phyloP scores from a whole-genome alignment of 2,888 invertebrate species.

The Geotrupes spiniger region DNA sequence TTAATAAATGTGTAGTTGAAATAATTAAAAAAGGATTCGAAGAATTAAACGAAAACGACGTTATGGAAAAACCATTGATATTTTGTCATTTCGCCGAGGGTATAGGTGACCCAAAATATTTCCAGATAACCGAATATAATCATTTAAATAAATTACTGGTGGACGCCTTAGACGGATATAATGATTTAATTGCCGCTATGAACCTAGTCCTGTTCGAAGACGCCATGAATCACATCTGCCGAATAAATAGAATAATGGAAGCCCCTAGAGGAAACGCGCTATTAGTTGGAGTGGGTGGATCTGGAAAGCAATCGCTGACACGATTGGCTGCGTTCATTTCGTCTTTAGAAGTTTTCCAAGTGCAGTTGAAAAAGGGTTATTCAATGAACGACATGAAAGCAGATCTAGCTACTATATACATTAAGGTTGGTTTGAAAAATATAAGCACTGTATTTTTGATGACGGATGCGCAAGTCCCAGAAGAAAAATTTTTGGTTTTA shows the following conservation, averaged over 20 bases:
- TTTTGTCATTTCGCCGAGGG: constrained; percentile 92
- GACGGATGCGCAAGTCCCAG: constrained; percentile 91
- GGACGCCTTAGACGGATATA: constrained; percentile 76
- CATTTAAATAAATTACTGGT: constrained; percentile 69
- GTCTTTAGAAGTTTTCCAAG: constrained; percentile 88
- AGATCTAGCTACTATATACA: constrained; percentile 72
- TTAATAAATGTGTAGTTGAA: constrained; percentile 70
- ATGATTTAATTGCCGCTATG: constrained; percentile 88
- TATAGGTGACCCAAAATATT: constrained; percentile 87
- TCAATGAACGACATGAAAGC: constrained; percentile 75
- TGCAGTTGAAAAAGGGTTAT: constrained; percentile 89
- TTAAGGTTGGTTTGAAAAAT: constrained; percentile 83
- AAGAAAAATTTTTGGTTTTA: constrained; percentile 86
- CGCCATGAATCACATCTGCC: constrained; percentile 89
- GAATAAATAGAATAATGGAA: constrained; percentile 91
- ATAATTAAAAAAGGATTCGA: constrained; percentile 75
- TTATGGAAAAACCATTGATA: constrained; percentile 76
- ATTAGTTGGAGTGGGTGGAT: constrained; percentile 91
- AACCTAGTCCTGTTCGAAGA: constrained; percentile 93
- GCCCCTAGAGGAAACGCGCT: constrained; percentile 89
- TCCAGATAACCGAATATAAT: constrained; percentile 71
- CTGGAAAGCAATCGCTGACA: constrained; percentile 90
- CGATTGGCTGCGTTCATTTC: constrained; percentile 88
- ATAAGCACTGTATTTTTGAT: constrained; percentile 80
- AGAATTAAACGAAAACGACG: constrained; percentile 68